Evolutionary conservation across 2,888 invertebrate species (phyloP), one percentile per base, ranked within the genome.

Genomic region (Steinernema hermaphroditum): DNA sequence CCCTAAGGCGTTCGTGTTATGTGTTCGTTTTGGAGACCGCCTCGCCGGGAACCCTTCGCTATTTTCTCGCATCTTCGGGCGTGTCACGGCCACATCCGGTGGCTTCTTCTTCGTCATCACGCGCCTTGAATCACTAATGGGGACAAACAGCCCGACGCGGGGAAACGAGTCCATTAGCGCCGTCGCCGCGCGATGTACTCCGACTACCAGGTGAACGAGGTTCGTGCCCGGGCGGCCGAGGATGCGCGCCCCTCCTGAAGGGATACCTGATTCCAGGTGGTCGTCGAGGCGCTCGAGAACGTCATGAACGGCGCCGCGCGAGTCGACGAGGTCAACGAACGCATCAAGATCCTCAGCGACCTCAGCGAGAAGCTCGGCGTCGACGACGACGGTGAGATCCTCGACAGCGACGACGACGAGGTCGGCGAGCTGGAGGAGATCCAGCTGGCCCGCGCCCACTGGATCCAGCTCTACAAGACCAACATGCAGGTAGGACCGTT

Each of bases 391-490:
- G 62, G 34, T 16, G 62, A 62, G 6, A 34, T 29, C 32, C 12
- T 29, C 16, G 62, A 62, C 2, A 27, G 24, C 54, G 54, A 54
- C 34, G 29, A 62, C 29, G 70, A 73, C 1, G 70, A 73, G 6
- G 27, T 24, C 1, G 72, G 69, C 0, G 44, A 43, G 4, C 50
- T 70, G 2, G 73, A 73, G 19, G 70, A 37, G 22, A 68, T 68
- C 22, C 68, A 74, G 68, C 57, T 69, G 1, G 84, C 83, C 8
- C 72, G 83, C 69, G 78, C 82, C 9, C 84, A 84, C 74, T 84
- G 84, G 84, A 82, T 84, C 50, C 83, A 83, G 75, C 74, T 84
- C 34, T 81, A 79, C 44, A 84, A 84, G 71, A 78, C 77, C 24
- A 84, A 82, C 71, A 79, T 79, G 70, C 84, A 84, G 76, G 82